Evolutionary conservation across 2,888 invertebrate species (phyloP).

Genomic region (Drosophila maculinotata): DNA sequence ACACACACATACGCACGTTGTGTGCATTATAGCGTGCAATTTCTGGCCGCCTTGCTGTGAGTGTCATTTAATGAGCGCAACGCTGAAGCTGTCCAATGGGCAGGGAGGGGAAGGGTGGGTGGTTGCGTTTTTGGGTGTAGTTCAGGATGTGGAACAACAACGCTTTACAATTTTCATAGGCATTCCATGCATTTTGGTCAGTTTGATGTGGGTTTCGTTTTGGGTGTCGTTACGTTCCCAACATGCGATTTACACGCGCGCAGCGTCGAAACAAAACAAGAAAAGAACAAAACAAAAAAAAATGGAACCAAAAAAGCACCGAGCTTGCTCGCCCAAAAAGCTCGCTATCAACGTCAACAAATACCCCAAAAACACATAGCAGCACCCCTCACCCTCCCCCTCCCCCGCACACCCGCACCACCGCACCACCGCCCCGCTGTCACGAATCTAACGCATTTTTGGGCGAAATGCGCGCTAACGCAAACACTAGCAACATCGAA

Average conservation of each 20-base stretch:
- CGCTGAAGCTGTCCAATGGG: constrained; percentile 22
- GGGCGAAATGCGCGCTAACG: constrained; percentile 58
- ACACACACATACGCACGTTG: neutral
- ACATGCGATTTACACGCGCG: constrained; percentile 52
- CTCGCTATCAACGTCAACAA: constrained; percentile 66
- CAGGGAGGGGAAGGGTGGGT: neutral
- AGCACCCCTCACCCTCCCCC: too few relatives aligned
- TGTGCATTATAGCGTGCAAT: constrained; percentile 76
- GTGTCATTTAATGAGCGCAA: constrained; percentile 82
- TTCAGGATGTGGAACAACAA: constrained; percentile 44
- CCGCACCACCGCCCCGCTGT: neutral
- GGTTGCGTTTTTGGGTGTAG: neutral
- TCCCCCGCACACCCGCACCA: too few relatives aligned
- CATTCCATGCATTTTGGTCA: constrained; percentile 79
- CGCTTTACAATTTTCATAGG: constrained; percentile 75
- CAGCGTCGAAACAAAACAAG: constrained; percentile 33
- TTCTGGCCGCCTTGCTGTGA: constrained; percentile 65
- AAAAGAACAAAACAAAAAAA: constrained; percentile 14
- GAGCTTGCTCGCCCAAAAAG: constrained; percentile 22
- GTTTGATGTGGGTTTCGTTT: constrained; percentile 78
- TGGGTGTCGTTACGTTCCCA: constrained; percentile 45
- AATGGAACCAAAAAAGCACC: constrained; percentile 5
- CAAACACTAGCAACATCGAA: constrained; percentile 48
- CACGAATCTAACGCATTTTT: constrained; percentile 50
- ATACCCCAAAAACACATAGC: constrained; percentile 38